Evolutionary conservation across 2,113 vertebrate species (phyloP).

Genomic region (Phaethornis superciliosus): DNA sequence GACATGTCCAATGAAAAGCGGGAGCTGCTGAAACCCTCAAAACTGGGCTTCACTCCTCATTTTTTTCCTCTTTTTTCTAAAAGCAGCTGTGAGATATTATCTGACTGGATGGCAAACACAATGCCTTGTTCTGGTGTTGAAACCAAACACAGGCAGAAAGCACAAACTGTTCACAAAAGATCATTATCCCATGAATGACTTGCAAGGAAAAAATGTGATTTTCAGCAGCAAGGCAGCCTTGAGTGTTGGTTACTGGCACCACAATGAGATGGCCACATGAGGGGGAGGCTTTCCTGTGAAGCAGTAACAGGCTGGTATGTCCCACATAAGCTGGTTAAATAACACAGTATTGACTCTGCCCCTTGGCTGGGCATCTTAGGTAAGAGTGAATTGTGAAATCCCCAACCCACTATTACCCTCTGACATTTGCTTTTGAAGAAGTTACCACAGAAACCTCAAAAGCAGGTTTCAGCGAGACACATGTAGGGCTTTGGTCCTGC

Average conservation of each 20-base stretch:
- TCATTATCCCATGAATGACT: not conserved
- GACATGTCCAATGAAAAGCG: not conserved
- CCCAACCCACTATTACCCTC: conserved; percentile 40
- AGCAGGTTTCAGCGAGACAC: conserved; percentile 53
- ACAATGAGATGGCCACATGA: accelerated
- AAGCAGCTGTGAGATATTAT: not conserved
- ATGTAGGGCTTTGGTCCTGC: not conserved
- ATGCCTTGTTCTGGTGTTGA: not conserved
- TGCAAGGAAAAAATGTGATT: conserved; percentile 27
- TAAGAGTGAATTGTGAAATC: conserved; percentile 69
- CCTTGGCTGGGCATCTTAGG: conserved; percentile 54
- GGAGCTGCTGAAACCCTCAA: not conserved
- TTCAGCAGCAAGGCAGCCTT: not conserved
- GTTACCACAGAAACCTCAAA: conserved; percentile 71
- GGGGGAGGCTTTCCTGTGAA: not conserved
- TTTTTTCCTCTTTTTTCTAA: not conserved
- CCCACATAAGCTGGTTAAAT: conserved; percentile 51
- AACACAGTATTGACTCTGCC: conserved; percentile 25
- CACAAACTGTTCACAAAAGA: not conserved
- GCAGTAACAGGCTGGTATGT: conserved; percentile 12
- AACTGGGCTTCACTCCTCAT: not conserved
- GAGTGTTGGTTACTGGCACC: not conserved
- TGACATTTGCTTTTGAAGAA: conserved; percentile 70
- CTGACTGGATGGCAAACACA: not conserved
- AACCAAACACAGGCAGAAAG: not conserved